These are phyloP conservation scores for Hippasteria phrygiana DNA, from an alignment of 53 echinoderm and acorn worm species.

Conservation along the genomic window DNA sequence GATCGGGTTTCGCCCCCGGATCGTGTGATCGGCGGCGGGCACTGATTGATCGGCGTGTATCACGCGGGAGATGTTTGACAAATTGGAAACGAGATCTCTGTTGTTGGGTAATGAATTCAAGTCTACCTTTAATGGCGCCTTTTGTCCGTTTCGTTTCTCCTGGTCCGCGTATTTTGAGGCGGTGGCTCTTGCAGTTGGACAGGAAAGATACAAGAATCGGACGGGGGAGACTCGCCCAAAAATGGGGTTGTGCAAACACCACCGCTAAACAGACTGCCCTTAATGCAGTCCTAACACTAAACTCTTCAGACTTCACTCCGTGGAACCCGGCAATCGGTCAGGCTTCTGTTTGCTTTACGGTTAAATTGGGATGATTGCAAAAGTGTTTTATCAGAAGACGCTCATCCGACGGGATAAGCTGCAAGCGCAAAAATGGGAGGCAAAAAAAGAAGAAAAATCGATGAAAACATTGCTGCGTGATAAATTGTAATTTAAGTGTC, in stretches of 20 bases:
- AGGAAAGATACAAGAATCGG: conserved; percentile 2
- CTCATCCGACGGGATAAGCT: not conserved
- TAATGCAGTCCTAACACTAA: conserved; percentile 30
- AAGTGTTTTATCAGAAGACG: not conserved
- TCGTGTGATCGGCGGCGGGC: conserved; percentile 37
- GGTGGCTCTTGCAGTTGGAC: not conserved
- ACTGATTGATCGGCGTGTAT: conserved; percentile 63
- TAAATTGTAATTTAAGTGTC: not conserved
- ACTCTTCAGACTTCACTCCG: not conserved
- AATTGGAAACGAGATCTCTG: conserved; percentile 58
- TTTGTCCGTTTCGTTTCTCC: conserved; percentile 20
- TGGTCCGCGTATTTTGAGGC: not conserved
- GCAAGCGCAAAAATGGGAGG: not conserved
- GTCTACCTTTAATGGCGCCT: conserved; percentile 21
- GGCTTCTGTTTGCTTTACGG: conserved; percentile 1
- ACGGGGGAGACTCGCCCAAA: not conserved
- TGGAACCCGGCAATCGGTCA: not conserved
- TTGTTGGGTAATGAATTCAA: conserved; percentile 65
- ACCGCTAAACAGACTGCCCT: conserved; percentile 3
- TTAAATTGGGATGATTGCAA: conserved; percentile 7
- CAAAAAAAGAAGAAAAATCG: not conserved
- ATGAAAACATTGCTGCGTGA: not conserved
- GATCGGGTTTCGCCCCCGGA: conserved; percentile 44
- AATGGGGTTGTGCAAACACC: conserved; percentile 55
- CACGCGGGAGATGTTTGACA: conserved; percentile 52